These are phyloP conservation scores for Lomographa bimaculata DNA, from an alignment of 2,888 invertebrate genomes.

Conservation along the genomic window DNA sequence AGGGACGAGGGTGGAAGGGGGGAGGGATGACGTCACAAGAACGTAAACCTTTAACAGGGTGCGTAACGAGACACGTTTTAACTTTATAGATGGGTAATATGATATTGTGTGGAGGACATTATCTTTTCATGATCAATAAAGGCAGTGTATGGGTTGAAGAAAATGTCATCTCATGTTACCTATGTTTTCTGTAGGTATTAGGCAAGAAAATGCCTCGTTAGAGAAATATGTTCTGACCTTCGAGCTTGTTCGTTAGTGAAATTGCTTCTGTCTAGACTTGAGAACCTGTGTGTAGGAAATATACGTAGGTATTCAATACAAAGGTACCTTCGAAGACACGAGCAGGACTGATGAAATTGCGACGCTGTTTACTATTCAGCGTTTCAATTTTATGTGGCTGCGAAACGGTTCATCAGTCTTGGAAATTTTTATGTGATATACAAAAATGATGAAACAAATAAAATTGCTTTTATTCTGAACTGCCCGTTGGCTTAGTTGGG, in stretches of 20 bases:
- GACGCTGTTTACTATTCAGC: conserved; percentile 1
- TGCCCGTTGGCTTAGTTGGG: too few relatives aligned
- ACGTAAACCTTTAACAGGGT: conserved; percentile 32
- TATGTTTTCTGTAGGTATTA: conserved; percentile 9
- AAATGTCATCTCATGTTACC: conserved; percentile 18
- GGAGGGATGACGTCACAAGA: conserved; percentile 49
- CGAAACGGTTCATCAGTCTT: background rate
- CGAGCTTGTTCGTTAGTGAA: conserved; percentile 6
- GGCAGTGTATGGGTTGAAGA: conserved; percentile 13
- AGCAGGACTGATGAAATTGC: conserved; percentile 2
- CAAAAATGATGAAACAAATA: too few relatives aligned
- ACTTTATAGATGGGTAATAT: conserved; percentile 30
- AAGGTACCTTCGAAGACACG: conserved; percentile 2
- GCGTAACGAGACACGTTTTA: conserved; percentile 35
- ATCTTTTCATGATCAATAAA: conserved; percentile 34
- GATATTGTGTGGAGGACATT: conserved; percentile 31
- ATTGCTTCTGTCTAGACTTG: conserved; percentile 18
- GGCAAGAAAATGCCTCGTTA: conserved; percentile 9
- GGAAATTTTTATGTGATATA: too few relatives aligned
- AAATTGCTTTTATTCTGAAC: too few relatives aligned
- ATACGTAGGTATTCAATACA: conserved; percentile 8
- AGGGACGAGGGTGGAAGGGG: conserved; percentile 29
- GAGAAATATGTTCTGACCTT: conserved; percentile 3
- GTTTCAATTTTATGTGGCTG: conserved; percentile 9
- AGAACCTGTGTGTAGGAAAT: conserved; percentile 9